phyloP scores from a whole-genome alignment of 2,888 invertebrate species.

The Argyresthia albistria region DNA sequence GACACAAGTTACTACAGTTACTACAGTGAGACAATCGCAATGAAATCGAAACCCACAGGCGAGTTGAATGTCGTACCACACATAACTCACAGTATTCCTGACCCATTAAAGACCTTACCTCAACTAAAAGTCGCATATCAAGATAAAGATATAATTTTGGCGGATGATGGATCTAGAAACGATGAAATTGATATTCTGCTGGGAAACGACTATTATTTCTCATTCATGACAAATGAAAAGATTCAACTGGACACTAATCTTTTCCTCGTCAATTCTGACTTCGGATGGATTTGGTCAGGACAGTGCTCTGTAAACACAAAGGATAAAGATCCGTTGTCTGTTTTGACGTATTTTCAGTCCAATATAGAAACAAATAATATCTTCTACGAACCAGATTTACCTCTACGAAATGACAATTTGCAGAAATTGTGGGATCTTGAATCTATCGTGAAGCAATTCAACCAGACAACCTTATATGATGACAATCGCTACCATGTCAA shows the following conservation, averaged over 20 bases:
- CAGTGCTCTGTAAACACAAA: not conserved
- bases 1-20: too few relatives aligned
- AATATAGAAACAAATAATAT: not conserved
- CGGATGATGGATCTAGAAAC: not conserved
- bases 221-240: not conserved
- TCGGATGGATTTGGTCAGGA: conserved; percentile 6
- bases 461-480: not conserved
- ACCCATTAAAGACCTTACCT: too few relatives aligned
- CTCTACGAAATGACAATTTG: not conserved
- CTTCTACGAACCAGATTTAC: not conserved
- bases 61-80: not conserved
- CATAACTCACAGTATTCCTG: not conserved
- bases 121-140: not conserved
- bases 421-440: conserved; percentile 2
- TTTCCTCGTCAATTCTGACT: not conserved
- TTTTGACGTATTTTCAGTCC: not conserved
- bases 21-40: too few relatives aligned
- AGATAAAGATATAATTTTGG: not conserved
- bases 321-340: not conserved
- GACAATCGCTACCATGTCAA: not conserved
- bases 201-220: not conserved
- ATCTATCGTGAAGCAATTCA: not conserved
- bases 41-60: too few relatives aligned
- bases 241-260: not conserved
- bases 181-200: not conserved